A percentile compares a stretch with the other conserved stretches of the same genome.
Conservation (phyloP, 2,888 invertebrate genomes). For the Notodonta ziczac region DNA sequence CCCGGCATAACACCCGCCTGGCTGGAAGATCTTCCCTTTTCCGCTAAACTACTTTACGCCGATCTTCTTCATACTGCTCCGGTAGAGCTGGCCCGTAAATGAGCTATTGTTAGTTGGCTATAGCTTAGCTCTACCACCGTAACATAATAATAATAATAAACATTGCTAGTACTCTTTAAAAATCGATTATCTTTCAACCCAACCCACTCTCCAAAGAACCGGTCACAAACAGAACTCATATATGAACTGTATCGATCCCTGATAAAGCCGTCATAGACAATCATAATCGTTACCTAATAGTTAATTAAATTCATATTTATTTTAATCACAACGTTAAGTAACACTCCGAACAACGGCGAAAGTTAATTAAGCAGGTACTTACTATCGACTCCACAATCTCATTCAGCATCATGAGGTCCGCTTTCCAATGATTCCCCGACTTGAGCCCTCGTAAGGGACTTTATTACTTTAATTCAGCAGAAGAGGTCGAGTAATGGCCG, state of each 20-base stretch:
- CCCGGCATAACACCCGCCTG: too few species aligned
- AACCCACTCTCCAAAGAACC: background rate
- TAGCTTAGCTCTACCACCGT: too few species aligned
- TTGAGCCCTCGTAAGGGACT: constrained; percentile 2
- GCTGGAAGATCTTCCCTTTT: too few species aligned
- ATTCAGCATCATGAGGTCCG: constrained; percentile 4
- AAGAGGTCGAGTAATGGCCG: background rate
- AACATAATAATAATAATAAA: too few species aligned
- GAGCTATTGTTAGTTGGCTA: too few species aligned
- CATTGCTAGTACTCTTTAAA: too few species aligned
- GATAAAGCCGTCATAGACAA: constrained; percentile 7
- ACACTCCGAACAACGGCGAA: constrained; percentile 26
- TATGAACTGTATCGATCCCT: background rate
- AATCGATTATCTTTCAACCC: too few species aligned
- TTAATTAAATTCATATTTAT: constrained; percentile 24
- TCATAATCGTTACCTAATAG: constrained; percentile 30
- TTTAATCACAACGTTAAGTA: constrained; percentile 31
- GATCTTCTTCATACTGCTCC: too few species aligned
- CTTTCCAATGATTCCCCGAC: constrained; percentile 30
- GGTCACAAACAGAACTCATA: background rate
- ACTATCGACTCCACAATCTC: constrained; percentile 31
- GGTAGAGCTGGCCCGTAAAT: too few species aligned
- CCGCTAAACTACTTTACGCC: too few species aligned
- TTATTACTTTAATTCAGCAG: background rate
- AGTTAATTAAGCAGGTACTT: constrained; percentile 33